Evolutionary conservation across 92 coral and sea anemone species (phyloP).

Genomic region (Phenganax stokvisi): DNA sequence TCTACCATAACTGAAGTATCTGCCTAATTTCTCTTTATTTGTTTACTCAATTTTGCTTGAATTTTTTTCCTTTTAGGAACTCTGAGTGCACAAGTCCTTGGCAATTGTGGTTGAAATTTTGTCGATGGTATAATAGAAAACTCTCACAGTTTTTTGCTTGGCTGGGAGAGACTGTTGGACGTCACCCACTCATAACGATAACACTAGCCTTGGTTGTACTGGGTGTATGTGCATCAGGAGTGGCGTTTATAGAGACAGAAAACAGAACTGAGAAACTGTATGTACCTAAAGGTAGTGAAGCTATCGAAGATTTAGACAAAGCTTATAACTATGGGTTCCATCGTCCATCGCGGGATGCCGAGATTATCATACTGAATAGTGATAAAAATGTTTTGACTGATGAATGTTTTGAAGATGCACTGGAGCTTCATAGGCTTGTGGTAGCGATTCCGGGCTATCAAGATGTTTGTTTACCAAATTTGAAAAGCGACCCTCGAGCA

Average conservation of each 20-base stretch:
- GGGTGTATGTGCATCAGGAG: constrained; percentile 66
- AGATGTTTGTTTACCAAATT: constrained; percentile 42
- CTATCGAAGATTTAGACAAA: constrained; percentile 56
- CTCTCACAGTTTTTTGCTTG: not conserved
- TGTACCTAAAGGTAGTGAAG: constrained; percentile 74
- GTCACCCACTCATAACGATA: constrained; percentile 7
- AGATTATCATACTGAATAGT: constrained; percentile 44
- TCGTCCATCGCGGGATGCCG: constrained; percentile 38
- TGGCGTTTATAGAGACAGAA: constrained; percentile 64
- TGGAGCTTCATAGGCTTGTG: constrained; percentile 33
- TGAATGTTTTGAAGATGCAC: constrained; percentile 51
- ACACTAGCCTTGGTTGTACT: not conserved
- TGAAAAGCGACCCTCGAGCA: not conserved
- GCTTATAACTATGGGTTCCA: constrained; percentile 44
- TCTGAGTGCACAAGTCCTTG: constrained; percentile 7
- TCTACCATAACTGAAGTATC: not conserved
- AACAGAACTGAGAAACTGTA: constrained; percentile 74
- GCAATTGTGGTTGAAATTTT: constrained; percentile 30
- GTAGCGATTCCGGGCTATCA: constrained; percentile 5
- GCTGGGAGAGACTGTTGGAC: not conserved
- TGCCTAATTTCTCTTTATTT: not conserved
- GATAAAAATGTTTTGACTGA: constrained; percentile 36
- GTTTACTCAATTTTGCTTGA: not conserved
- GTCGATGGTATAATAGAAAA: constrained; percentile 3
- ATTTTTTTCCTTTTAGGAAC: not conserved